Conservation (phyloP, 2,888 invertebrate species). For the Heterodera filipjevi region DNA sequence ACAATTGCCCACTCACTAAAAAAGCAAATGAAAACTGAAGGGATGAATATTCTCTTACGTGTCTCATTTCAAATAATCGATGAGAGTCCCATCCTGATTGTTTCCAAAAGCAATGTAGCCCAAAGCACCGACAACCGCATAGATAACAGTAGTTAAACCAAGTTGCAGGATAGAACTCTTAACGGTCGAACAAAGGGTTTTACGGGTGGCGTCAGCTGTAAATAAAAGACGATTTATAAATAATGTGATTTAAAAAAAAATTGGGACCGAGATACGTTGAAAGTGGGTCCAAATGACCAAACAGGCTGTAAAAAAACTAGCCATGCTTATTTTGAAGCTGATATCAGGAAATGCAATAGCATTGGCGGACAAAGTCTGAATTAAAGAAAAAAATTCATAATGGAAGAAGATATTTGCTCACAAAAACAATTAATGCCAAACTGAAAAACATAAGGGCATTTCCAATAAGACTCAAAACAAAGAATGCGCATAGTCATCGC, state of each 20-base stretch:
- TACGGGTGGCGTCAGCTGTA: too few species aligned
- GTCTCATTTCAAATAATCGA: not conserved
- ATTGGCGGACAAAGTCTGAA: not conserved
- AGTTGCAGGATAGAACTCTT: too few species aligned
- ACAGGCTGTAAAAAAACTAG: not conserved
- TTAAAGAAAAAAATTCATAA: not conserved
- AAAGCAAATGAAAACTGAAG: constrained; percentile 28
- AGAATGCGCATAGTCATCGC: constrained; percentile 27
- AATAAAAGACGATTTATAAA: too few species aligned
- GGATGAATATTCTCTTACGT: too few species aligned
- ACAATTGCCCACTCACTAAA: constrained; percentile 39
- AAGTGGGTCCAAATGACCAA: constrained; percentile 70
- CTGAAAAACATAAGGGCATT: constrained; percentile 32
- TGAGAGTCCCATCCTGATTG: constrained; percentile 74
- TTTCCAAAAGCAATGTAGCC: constrained; percentile 87
- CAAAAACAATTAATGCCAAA: not conserved
- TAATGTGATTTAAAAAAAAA: too few species aligned
- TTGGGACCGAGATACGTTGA: too few species aligned
- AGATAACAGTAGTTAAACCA: constrained; percentile 81
- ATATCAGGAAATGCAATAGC: too few species aligned
- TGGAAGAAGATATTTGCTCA: not conserved
- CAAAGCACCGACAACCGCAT: constrained; percentile 85
- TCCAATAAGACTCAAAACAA: constrained; percentile 31
- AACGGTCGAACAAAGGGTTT: too few species aligned
- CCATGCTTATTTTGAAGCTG: too few species aligned